Percentiles rank a stretch among this genome's conserved stretches.
phyloP scores from a whole-genome alignment of 2,888 invertebrate species.

The Ennomos erosarius region DNA sequence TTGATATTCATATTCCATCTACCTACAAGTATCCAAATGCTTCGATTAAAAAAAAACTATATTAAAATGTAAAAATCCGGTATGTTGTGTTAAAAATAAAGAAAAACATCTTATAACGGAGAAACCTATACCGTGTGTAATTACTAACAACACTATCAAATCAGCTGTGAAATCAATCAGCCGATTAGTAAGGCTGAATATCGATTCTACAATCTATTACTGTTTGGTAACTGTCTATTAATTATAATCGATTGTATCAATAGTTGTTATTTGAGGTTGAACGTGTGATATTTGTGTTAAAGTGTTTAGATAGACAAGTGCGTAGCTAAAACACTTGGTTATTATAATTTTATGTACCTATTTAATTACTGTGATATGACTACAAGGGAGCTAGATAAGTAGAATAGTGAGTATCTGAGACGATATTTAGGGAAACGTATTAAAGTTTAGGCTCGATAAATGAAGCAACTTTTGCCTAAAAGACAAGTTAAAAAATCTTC shows the following conservation, averaged over 20 bases:
- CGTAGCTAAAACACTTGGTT: background rate
- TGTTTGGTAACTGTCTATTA: slow-evolving; percentile 45
- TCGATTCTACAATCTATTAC: slow-evolving; percentile 49
- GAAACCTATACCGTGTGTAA: slow-evolving; percentile 48
- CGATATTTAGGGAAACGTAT: too few species aligned
- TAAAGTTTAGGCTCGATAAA: background rate
- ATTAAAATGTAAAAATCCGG: slow-evolving; percentile 25
- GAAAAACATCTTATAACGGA: slow-evolving; percentile 43
- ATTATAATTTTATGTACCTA: too few species aligned
- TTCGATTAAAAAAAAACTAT: slow-evolving; percentile 23
- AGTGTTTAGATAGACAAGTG: slow-evolving; percentile 5
- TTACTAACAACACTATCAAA: slow-evolving; percentile 52
- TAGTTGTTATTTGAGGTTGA: slow-evolving; percentile 36
- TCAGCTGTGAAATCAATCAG: slow-evolving; percentile 60
- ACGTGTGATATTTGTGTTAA: slow-evolving; percentile 21
- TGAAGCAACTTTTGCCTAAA: background rate
- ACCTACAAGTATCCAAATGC: slow-evolving; percentile 26
- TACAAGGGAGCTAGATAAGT: too few species aligned
- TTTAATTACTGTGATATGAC: too few species aligned
- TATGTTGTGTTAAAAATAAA: slow-evolving; percentile 34
- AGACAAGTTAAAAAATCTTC: background rate
- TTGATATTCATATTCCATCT: slow-evolving; percentile 22
- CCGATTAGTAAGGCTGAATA: slow-evolving; percentile 50
- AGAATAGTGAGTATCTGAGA: too few species aligned
- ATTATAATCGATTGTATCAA: slow-evolving; percentile 53